Base-by-base conservation (phyloP, 2,797 vertebrate genomes). In the Acrossocheilus fasciatus region DNA sequence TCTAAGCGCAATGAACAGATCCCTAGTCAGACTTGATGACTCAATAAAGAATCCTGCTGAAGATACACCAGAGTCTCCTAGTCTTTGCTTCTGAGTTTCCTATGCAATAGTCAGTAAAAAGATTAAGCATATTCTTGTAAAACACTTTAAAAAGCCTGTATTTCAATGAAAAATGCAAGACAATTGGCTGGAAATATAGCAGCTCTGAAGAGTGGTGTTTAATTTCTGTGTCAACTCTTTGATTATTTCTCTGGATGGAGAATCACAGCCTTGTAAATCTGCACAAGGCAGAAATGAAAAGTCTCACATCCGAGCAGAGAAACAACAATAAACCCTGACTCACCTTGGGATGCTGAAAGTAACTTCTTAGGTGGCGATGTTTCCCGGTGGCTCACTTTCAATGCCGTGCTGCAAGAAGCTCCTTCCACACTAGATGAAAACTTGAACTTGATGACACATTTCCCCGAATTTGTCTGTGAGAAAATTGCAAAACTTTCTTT, bases 381-480 rank as follows among this genome's bases (percentile, higher is more conserved):
- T 84, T 95, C 90, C 14, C 92, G 92, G 78, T 50, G 86, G 74
- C 87, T 94, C 45, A 82, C 89, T 59, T 52, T 92, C 15, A 88
- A 89, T 0, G 89, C 89, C 1, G 88, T 89, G 86, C 91, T 93
- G 26, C 89, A 82, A 4, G 85, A 9, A 84, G 88, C 94, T 88
- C 91, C 92, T 26, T 97, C 96, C 0, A 85, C 78, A 87, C 91
- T 87, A 18, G 94, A 91, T 1, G 92, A 96, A 91, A 97, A 96
- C 82, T 87, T 93, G 92, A 99, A 99, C 62, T 91, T 95, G 88
- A 99, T 77, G 0, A 90, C 92, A 50, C 97, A 97, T 2, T 94
- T 95, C 54, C 94, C 95, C 30, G 95, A 86, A 41, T 93, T 94
- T 89, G 92, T 94, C 92, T 96, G 92, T 93, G 94, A 87, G 14